Conservation (phyloP, 2,888 invertebrate genomes). For the Lochmaea capreae region DNA sequence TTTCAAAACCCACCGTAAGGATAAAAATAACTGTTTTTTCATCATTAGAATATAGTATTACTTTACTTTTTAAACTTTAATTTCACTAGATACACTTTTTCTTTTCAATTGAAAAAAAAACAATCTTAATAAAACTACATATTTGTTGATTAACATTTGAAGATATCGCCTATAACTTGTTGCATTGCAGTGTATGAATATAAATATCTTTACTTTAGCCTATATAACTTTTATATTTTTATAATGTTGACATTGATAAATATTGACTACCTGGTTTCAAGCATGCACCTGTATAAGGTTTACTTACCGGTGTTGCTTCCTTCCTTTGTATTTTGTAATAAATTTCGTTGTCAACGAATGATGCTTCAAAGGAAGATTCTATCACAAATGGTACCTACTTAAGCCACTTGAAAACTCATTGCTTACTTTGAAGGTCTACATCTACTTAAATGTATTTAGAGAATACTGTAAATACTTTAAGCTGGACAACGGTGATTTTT, state of each 20-base stretch:
- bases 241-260: background rate
- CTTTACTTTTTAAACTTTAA: too few species aligned
- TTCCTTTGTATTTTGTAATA: background rate
- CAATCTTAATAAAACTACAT: too few species aligned
- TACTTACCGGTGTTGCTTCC: constrained; percentile 1
- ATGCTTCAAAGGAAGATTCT: background rate
- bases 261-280: constrained; percentile 6
- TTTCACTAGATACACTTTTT: too few species aligned
- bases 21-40: too few species aligned
- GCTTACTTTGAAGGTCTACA: background rate
- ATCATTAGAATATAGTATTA: too few species aligned
- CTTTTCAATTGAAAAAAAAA: too few species aligned
- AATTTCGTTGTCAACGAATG: constrained; percentile 1
- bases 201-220: background rate
- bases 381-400: constrained; percentile 1
- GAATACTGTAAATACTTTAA: background rate
- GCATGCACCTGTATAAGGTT: background rate
- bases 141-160: too few species aligned
- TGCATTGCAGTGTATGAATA: too few species aligned
- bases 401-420: constrained; percentile 3
- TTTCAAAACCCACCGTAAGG: too few species aligned
- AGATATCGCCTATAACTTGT: too few species aligned
- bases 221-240: background rate
- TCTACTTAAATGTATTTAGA: background rate
- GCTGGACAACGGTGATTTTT: background rate